A percentile compares a stretch with the other conserved stretches of the same genome.
Conservation (phyloP, 2,797 vertebrate genomes). For the Hydrocynus forskahlii region DNA sequence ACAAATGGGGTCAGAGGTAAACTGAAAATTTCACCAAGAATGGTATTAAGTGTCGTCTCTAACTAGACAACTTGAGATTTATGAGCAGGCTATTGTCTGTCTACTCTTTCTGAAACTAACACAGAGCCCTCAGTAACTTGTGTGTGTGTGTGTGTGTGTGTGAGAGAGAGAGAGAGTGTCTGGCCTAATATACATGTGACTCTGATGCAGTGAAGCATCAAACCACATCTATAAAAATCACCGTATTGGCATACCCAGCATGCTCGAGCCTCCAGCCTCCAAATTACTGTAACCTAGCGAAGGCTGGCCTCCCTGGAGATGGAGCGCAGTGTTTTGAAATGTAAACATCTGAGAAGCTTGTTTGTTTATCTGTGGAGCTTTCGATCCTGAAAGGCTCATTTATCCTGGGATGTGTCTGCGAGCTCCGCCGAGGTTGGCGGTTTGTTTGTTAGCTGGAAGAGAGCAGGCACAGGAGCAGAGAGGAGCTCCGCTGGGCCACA, state of each 20-base stretch:
- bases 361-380: constrained; percentile 56
- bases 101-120: constrained; percentile 28
- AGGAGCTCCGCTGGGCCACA: constrained; percentile 31
- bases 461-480: constrained; percentile 45
- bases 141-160: neutral
- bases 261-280: constrained; percentile 32
- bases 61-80: neutral
- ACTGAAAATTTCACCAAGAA: neutral
- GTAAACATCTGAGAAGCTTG: constrained; percentile 54
- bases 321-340: constrained; percentile 53
- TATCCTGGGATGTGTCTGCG: constrained; percentile 50
- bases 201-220: constrained; percentile 28
- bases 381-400: constrained; percentile 54
- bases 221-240: constrained; percentile 35
- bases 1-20: neutral
- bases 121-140: neutral
- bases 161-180: neutral
- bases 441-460: constrained; percentile 51
- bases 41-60: neutral
- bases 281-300: constrained; percentile 51
- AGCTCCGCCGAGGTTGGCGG: constrained; percentile 41
- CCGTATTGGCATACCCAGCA: constrained; percentile 12
- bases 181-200: neutral
- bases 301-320: constrained; percentile 49
- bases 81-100: neutral